phyloP scores from a whole-genome alignment of 2,797 vertebrate genomes.

The Tapera naevia region DNA sequence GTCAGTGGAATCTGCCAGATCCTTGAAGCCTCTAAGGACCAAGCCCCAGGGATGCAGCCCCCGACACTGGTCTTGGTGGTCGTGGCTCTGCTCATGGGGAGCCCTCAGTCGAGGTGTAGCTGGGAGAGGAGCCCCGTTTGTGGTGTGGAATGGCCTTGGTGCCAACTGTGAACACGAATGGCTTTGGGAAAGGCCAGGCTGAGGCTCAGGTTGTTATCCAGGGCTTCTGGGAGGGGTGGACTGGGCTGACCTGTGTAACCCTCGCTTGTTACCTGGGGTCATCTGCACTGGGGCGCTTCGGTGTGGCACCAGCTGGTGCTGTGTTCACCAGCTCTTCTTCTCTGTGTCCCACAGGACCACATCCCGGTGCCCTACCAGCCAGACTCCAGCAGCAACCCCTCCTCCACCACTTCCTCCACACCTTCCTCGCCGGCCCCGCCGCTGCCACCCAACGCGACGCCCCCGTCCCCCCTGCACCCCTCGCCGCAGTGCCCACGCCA shows the following conservation, averaged over 20 bases:
- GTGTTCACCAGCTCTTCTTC: not conserved
- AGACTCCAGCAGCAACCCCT: slow-evolving; percentile 98
- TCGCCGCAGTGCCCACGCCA: slow-evolving; percentile 92
- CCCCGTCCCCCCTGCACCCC: slow-evolving; percentile 93
- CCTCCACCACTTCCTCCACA: slow-evolving; percentile 96
- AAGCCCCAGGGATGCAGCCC: accelerated
- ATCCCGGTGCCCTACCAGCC: slow-evolving; percentile 96
- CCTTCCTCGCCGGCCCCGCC: slow-evolving; percentile 95
- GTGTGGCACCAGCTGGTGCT: accelerated
- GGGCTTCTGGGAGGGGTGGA: accelerated
- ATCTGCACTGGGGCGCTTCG: not conserved
- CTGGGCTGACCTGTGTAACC: accelerated
- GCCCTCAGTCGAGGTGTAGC: accelerated
- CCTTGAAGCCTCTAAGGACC: not conserved
- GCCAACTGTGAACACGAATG: not conserved
- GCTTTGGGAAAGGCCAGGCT: not conserved
- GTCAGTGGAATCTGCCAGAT: not conserved
- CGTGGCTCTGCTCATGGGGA: accelerated
- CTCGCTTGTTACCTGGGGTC: accelerated
- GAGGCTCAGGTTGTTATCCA: not conserved
- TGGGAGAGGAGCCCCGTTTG: accelerated
- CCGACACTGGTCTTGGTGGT: not conserved
- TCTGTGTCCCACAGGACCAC: slow-evolving; percentile 84
- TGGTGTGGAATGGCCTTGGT: not conserved
- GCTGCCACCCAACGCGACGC: slow-evolving; percentile 91